Base-by-base conservation (phyloP, 2,113 vertebrate species). In the Gymnogyps californianus region DNA sequence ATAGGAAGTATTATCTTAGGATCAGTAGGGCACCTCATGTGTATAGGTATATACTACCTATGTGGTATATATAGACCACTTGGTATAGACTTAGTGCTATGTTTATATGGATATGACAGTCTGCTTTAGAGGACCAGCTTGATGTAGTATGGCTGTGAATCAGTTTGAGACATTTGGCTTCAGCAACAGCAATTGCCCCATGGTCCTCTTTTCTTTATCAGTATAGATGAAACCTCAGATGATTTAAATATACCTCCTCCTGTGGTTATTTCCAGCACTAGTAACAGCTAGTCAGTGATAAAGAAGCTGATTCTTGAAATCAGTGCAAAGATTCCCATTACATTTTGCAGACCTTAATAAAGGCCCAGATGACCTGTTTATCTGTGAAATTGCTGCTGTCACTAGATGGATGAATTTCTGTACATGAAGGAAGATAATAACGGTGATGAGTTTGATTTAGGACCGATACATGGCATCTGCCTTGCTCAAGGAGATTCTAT, bases 311-410 rank as follows among this genome's bases (percentile, higher is more conserved):
- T 71, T 24, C 34, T 54, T 82, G 38, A 75, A 89, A 82, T 44
- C 59, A 76, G 55, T 34, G 40, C 0, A 1, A 84, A 67, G 55
- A n/a, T 58, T 75, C n/a, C 65, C 47, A 78, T 84, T 87, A 70
- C 40, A 59, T 87, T 93, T 79, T 94, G 65, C 65, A 82, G 61
- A 84, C n/a, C 38, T 78, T 87, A 67, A 47, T 44, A 75, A 89
- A 79, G 57, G 29, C 31, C 31, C 31, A 79, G 52, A 28, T 85
- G 55, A 95, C 29, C 42, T 89, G 59, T 87, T 95, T 83, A n/a
- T 91, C 89, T 89, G 61, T 62, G 78, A 47, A 84, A 84, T 38
- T 85, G 21, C 61, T 91, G 44, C 52, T 85, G 70, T 79, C 65
- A 55, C 38, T 47, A 49, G 32, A 51, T 4, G 24, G 57, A 57